These are phyloP conservation scores for Turdus rufiventris DNA, from an alignment of 2,113 vertebrate species.

Conservation along the genomic window DNA sequence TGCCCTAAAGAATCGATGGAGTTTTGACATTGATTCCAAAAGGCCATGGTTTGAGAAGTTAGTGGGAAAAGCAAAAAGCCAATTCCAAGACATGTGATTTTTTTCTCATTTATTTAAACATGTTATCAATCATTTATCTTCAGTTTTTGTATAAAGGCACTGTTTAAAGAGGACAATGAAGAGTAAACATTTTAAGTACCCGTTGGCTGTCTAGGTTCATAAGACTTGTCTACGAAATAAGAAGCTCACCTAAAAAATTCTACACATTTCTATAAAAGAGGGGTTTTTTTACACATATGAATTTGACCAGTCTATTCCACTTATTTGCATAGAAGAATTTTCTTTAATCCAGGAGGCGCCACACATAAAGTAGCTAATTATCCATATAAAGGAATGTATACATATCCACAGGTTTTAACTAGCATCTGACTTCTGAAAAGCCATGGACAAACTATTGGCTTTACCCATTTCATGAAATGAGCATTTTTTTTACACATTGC, in stretches of 20 bases:
- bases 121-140: background rate
- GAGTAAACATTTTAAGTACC: background rate
- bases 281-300: background rate
- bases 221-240: background rate
- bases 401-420: conserved; percentile 78
- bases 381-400: conserved; percentile 69
- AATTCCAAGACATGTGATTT: background rate
- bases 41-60: background rate
- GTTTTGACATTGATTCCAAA: background rate
- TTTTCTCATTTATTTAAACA: background rate
- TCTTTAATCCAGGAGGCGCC: conserved; percentile 82
- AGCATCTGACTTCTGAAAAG: conserved; percentile 66
- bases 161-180: background rate
- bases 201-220: conserved; percentile 19
- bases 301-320: conserved; percentile 34
- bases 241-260: conserved; percentile 7
- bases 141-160: background rate
- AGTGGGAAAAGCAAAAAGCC: background rate
- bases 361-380: conserved; percentile 73
- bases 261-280: conserved; percentile 50
- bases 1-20: background rate
- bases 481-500: background rate
- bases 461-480: conserved; percentile 54
- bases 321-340: conserved; percentile 70
- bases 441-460: conserved; percentile 52